These are phyloP conservation scores for Chionodraco myersi DNA, from an alignment of 2,113 vertebrate species.

Conservation along the genomic window DNA sequence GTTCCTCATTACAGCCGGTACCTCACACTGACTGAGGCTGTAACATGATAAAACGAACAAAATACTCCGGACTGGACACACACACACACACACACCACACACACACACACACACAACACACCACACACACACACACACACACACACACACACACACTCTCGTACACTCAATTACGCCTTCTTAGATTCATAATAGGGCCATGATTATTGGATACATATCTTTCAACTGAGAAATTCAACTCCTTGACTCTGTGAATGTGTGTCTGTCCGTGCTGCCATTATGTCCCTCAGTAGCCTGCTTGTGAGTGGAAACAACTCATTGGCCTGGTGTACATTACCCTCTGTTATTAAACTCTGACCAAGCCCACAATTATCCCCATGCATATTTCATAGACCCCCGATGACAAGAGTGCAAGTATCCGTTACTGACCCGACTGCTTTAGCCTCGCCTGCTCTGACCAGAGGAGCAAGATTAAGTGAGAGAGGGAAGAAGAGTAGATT, in stretches of 20 bases:
- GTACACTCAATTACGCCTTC: slow-evolving; percentile 9
- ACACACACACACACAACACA: slow-evolving; percentile 3
- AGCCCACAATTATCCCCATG: slow-evolving; percentile 75
- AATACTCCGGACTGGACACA: slow-evolving; percentile 37
- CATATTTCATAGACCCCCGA: slow-evolving; percentile 78
- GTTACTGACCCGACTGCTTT: slow-evolving; percentile 65
- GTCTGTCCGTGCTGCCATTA: slow-evolving; percentile 21
- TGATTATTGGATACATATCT: slow-evolving; percentile 38
- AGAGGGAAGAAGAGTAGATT: slow-evolving; percentile 11
- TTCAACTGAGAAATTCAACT: slow-evolving; percentile 47
- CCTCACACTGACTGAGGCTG: slow-evolving; percentile 32
- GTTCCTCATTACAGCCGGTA: slow-evolving; percentile 10
- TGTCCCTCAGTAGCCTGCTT: slow-evolving; percentile 7
- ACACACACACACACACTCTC: slow-evolving; percentile 11
- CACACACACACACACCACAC: slow-evolving; percentile 14
- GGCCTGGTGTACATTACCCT: slow-evolving; percentile 65
- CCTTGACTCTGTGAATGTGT: slow-evolving; percentile 4
- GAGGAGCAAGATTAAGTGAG: slow-evolving; percentile 26
- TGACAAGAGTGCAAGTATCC: slow-evolving; percentile 66
- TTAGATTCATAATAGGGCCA: slow-evolving; percentile 22
- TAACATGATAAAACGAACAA: slow-evolving; percentile 58
- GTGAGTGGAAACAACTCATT: slow-evolving; percentile 37
- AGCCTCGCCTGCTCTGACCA: slow-evolving; percentile 20
- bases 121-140: slow-evolving; percentile 28
- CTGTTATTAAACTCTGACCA: slow-evolving; percentile 75